Evolutionary conservation across 2,888 invertebrate species (phyloP).

Genomic region (Pecten maximus): DNA sequence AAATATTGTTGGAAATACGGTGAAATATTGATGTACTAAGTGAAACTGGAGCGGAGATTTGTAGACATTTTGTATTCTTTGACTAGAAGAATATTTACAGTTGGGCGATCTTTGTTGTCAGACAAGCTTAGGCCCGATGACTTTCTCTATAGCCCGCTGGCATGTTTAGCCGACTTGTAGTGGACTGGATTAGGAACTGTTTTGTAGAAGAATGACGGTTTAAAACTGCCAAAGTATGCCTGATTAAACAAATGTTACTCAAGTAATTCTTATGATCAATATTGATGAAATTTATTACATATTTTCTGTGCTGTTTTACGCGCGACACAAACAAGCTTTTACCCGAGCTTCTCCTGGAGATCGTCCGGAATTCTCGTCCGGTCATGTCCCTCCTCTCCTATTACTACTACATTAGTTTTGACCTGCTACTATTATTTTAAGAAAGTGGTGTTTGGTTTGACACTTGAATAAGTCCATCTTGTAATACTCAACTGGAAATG

Average conservation of each 20-base stretch:
- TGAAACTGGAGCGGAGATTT: constrained; percentile 46
- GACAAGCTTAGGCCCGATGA: constrained; percentile 3
- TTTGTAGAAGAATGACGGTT: not conserved
- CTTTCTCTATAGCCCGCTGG: not conserved
- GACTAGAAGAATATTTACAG: constrained; percentile 11
- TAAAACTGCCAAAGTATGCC: constrained; percentile 13
- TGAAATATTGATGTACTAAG: constrained; percentile 42
- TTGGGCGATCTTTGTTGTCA: not conserved
- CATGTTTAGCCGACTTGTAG: not conserved
- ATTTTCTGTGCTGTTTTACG: not conserved
- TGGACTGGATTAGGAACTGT: not conserved
- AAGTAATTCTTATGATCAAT: not conserved
- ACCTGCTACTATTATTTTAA: not conserved
- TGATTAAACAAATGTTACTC: constrained; percentile 33
- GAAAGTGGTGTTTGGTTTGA: not conserved
- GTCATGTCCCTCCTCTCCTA: not conserved
- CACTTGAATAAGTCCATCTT: not conserved
- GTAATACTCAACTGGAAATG: not conserved
- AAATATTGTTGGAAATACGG: constrained; percentile 15
- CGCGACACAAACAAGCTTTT: not conserved
- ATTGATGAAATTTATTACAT: constrained; percentile 19
- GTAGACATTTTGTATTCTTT: constrained; percentile 42
- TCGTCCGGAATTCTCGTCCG: constrained; percentile 29
- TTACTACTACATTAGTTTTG: not conserved
- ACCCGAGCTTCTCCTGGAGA: not conserved